These are phyloP conservation scores for Maniola hyperantus DNA, from an alignment of 2,888 invertebrate species.

Conservation along the genomic window DNA sequence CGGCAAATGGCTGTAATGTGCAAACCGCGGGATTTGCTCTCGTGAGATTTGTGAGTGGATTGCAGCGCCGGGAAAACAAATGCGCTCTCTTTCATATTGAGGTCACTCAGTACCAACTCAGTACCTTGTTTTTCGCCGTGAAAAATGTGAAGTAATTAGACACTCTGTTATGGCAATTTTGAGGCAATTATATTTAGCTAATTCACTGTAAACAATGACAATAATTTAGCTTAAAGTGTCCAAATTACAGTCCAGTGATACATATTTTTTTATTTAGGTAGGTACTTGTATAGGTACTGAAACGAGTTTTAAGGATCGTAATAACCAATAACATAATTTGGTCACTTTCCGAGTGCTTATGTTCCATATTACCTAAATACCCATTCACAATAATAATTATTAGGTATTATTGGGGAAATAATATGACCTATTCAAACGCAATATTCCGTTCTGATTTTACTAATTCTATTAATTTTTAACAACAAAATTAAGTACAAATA, in stretches of 20 bases:
- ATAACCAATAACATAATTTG: too few species aligned
- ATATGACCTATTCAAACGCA: not conserved
- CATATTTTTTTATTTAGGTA: too few species aligned
- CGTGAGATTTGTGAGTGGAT: constrained; percentile 48
- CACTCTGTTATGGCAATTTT: not conserved
- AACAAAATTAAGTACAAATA: too few species aligned
- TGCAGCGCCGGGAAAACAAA: constrained; percentile 45
- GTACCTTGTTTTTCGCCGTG: constrained; percentile 4
- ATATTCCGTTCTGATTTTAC: not conserved
- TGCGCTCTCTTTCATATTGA: constrained; percentile 22
- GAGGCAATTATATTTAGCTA: not conserved
- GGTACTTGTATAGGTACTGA: too few species aligned
- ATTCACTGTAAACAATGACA: not conserved
- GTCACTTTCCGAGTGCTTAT: too few species aligned
- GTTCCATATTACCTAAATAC: too few species aligned
- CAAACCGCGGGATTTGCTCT: constrained; percentile 53
- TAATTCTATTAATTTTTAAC: not conserved
- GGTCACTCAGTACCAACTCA: constrained; percentile 17
- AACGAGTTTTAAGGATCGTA: too few species aligned
- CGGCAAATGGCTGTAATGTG: constrained; percentile 52
- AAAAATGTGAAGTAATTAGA: constrained; percentile 8
- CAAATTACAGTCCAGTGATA: too few species aligned
- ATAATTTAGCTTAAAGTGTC: too few species aligned
- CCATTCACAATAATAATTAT: too few species aligned
- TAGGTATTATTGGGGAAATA: not conserved